Evolutionary conservation across 92 coral and sea anemone species (phyloP).

Genomic region (Umimayanthus chanpuru): DNA sequence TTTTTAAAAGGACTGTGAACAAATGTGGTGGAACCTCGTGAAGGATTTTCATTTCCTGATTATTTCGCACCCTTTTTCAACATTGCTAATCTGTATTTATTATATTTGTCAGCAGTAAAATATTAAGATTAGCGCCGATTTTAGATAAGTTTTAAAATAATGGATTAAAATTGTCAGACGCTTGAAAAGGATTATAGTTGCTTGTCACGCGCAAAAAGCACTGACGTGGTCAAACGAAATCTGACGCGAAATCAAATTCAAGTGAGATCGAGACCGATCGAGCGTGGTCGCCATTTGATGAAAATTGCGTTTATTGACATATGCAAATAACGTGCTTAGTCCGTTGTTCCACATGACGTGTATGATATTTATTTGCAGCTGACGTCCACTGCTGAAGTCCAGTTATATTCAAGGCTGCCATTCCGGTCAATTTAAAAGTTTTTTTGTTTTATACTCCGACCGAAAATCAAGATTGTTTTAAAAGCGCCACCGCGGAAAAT

Average conservation of each 20-base stretch:
- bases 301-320: slow-evolving; percentile 60
- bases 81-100: slow-evolving; percentile 34
- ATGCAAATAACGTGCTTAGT: slow-evolving; percentile 66
- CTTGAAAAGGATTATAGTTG: background rate
- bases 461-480: background rate
- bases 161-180: background rate
- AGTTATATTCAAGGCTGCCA: background rate
- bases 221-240: slow-evolving; percentile 11
- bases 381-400: slow-evolving; percentile 36
- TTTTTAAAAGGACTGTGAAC: background rate
- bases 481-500: slow-evolving; percentile 46
- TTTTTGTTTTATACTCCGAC: background rate
- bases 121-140: background rate
- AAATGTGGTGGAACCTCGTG: background rate
- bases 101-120: slow-evolving; percentile 13
- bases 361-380: slow-evolving; percentile 60
- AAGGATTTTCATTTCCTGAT: background rate
- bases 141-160: background rate
- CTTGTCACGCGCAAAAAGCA: slow-evolving; percentile 13
- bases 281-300: slow-evolving; percentile 17
- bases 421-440: background rate
- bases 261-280: background rate
- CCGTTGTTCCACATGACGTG: slow-evolving; percentile 62
- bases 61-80: background rate
- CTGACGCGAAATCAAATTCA: slow-evolving; percentile 7